Base-by-base conservation (phyloP, 2,888 invertebrate species). In the Perithous albicinctus region DNA sequence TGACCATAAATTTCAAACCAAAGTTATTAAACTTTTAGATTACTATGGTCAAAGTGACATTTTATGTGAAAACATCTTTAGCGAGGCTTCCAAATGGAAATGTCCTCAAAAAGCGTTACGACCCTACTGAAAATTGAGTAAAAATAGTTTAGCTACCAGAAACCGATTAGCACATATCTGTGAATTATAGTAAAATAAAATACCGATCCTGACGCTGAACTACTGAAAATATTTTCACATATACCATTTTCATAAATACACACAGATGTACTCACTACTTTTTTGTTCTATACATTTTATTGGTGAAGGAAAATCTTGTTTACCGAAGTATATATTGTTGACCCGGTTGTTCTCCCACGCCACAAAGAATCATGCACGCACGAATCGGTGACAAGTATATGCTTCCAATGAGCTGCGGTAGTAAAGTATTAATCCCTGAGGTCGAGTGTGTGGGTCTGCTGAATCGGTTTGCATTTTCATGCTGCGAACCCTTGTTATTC, bases 401-500 rank as follows among this genome's bases (percentile, higher is more conserved):
- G 38, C 46, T 54, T 38, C 41, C 43, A 51, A 15, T 38, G n/a
- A 35, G 54, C 51, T 67, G 63, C 54, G 73, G 54, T 29, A 46
- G 38, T 51, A 32, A 69, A 56, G 59, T 23, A 72, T 77, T 74
- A 63, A 81, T 70, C 38, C 81, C 54, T 54, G 29, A 56, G 61
- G 43, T 20, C 20, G 26, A 73, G 56, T 72, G 15, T 56, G 38
- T 56, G 43, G n/a, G 43, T 32, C 63, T 32, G 0, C 46, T 41
- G 63, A 67, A 79, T 59, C 48, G 46, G 46, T 35, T 51, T 54
- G 76, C 35, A 74, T 43, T 69, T 67, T 79, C 59, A 51, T 66
- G 54, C 46, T 18, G 46, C 82, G 80, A 85, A 84, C 88, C 91
- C 90, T 87, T 92, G 91, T 92, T 92, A 89, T 91, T 91, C 83